Base-by-base conservation (phyloP, 2,113 vertebrate species). In the Aldabrachelys gigantea region DNA sequence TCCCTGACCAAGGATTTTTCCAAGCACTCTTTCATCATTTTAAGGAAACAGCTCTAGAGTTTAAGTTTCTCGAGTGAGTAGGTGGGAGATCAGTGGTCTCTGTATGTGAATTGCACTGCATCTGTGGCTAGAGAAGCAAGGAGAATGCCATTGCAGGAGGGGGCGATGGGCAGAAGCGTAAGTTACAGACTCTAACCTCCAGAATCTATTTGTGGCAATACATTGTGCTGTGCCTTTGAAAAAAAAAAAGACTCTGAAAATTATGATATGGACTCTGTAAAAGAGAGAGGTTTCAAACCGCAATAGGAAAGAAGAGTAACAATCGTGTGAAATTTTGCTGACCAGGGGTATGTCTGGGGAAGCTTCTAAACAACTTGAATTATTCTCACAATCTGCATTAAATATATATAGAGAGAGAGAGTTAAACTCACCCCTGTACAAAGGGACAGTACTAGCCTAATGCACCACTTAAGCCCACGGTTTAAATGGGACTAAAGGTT, bases 391-490 rank as follows among this genome's bases (percentile, higher is more conserved):
- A 29, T 78, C 11, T 78, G 6, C 75, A 78, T 78, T 78, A 49
- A 10, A 10, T 49, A 49, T 49, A 49, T 49, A 47, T 47, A 47
- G 10, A 91, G 88, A 53, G 62, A 47, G 38, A 65, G 83, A 83
- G 69, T 76, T 14, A 86, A 56, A 50, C 1, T 35, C n/a, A 2
- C n/a, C 89, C 2, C 76, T 90, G 17, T 49, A 89, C 41, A 91
- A 65, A 50, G 41, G 75, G 84, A 88, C 91, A 76, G 80, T 41
- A 59, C 25, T 80, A 89, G 35, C 41, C 25, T 94, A 90, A 80
- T 95, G 72, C 84, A 47, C 93, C 52, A 25, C 75, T 89, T 96
- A 84, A 87, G 56, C 31, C 8, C 29, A 92, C 72, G 91, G 62
- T 89, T 93, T 84, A 82, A 86, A 83, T 9, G 88, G 85, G 72